Conservation (phyloP, 1,140 invertebrate genomes). For the Drosophila triauraria region DNA sequence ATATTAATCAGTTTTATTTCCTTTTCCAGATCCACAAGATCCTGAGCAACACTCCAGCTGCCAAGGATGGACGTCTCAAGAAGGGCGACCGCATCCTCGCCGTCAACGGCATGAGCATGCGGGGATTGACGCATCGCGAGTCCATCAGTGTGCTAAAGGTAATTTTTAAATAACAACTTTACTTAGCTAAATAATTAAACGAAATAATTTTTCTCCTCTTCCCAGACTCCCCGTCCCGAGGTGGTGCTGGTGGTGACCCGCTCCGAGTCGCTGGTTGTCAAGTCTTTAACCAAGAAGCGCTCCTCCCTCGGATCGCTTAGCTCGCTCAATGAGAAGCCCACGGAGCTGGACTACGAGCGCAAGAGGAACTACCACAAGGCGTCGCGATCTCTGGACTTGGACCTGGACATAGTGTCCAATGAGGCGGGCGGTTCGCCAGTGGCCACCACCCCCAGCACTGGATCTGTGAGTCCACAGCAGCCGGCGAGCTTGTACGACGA, state of each 20-base stretch:
- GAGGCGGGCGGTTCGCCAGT: slow-evolving; percentile 40
- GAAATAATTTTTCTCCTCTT: slow-evolving; percentile 14
- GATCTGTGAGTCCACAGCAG: slow-evolving; percentile 72
- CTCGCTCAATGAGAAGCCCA: slow-evolving; percentile 81
- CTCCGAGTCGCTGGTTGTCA: slow-evolving; percentile 80
- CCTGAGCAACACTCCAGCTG: slow-evolving; percentile 92
- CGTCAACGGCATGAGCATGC: slow-evolving; percentile 94
- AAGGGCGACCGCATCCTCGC: slow-evolving; percentile 94
- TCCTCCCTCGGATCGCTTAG: slow-evolving; percentile 82
- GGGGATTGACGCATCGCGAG: slow-evolving; percentile 93
- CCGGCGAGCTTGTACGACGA: slow-evolving; percentile 67
- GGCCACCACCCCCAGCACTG: slow-evolving; percentile 60
- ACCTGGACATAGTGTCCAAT: slow-evolving; percentile 82
- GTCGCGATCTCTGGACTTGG: slow-evolving; percentile 79
- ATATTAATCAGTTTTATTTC: not conserved
- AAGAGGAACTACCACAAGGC: slow-evolving; percentile 82
- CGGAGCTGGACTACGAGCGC: slow-evolving; percentile 75
- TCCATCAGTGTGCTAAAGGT: slow-evolving; percentile 94
- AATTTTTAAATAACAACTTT: slow-evolving; percentile 17
- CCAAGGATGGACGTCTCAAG: slow-evolving; percentile 93
- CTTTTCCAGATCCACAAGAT: slow-evolving; percentile 92
- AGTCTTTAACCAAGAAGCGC: slow-evolving; percentile 80
- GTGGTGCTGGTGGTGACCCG: slow-evolving; percentile 88
- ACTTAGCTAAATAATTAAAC: not conserved
- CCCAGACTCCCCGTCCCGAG: slow-evolving; percentile 88